These are phyloP conservation scores for Camponotus fellah DNA, from an alignment of 2,888 invertebrate species.

Conservation along the genomic window DNA sequence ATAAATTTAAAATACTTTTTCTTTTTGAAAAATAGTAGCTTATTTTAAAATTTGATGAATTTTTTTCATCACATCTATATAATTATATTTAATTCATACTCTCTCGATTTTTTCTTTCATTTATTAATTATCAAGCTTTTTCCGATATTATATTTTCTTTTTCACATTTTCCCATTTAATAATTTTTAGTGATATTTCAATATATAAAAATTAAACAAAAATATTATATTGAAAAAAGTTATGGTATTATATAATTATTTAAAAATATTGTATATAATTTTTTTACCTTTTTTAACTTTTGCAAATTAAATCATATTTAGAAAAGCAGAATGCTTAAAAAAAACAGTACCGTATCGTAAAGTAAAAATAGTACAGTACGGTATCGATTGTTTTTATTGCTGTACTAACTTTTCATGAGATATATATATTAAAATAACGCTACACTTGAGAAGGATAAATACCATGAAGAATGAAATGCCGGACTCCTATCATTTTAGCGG, in stretches of 20 bases:
- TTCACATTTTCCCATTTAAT: not conserved
- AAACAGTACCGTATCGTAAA: not conserved
- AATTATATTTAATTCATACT: not conserved
- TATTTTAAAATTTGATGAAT: conserved; percentile 13
- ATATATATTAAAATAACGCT: conserved; percentile 15
- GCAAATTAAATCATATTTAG: not conserved
- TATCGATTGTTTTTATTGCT: not conserved
- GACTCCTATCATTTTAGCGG: conserved; percentile 50
- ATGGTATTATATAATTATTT: not conserved
- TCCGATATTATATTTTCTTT: not conserved
- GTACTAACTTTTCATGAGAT: conserved; percentile 2
- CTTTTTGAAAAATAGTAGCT: not conserved
- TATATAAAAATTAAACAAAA: not conserved
- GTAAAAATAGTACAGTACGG: too few relatives aligned
- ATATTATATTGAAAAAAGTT: not conserved
- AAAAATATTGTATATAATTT: not conserved
- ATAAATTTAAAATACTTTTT: not conserved
- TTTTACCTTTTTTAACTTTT: not conserved
- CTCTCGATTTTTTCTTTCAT: not conserved
- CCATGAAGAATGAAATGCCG: not conserved
- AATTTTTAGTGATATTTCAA: not conserved
- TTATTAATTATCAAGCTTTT: conserved; percentile 8
- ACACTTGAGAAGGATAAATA: conserved; percentile 23
- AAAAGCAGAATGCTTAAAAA: not conserved
- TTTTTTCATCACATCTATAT: not conserved